Evolutionary conservation across 2,797 vertebrate species (phyloP), one percentile per base, ranked within the genome.

Genomic region (Eurystomus glaucurus): DNA sequence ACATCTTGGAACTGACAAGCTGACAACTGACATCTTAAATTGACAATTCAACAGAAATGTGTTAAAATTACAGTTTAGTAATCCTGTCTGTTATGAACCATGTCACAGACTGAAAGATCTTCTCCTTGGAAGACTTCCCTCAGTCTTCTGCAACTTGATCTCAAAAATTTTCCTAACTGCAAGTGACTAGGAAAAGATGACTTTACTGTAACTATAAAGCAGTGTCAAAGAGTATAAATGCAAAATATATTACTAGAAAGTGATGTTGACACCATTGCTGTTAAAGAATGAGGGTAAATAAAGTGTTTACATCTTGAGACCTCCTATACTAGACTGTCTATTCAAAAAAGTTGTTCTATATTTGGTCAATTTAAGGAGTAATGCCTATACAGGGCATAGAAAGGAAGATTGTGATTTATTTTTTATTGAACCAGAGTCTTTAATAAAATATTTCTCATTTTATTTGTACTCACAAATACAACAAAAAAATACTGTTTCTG

Each of bases 11-110:
- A 84, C 45, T 48, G 88, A 90, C 62, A 85, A 88, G 75, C 82
- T 70, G 85, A 88, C 90, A 90, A 93, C 68, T 70, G 85, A 77
- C 58, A 91, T 82, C 81, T 87, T 72, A 82, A 94, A 94, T 11
- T 70, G 90, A 68, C 68, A 94, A 52, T 64, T 91, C 61, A 60
- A 91, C 37, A 94, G 45, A 61, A 93, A 85, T n/a, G 22, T 88
- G 87, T 74, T 89, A 88, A 85, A 91, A 91, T 50, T 28, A 62
- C 9, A 22, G 55, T 60, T 95, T 77, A 88, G 43, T 57, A 83
- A 85, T 62, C 12, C 57, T 79, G 85, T 79, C 71, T 74, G 52
- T 68, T 77, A 64, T 9, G 57, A 91, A 66, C 51, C 35, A 51
- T 19, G 41, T 14, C 45, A 64, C 18, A 71, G 82, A 77, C 75